These are phyloP conservation scores for Pseudococcus jackbeardsleyi DNA, from an alignment of 2,888 invertebrate species.

Conservation along the genomic window DNA sequence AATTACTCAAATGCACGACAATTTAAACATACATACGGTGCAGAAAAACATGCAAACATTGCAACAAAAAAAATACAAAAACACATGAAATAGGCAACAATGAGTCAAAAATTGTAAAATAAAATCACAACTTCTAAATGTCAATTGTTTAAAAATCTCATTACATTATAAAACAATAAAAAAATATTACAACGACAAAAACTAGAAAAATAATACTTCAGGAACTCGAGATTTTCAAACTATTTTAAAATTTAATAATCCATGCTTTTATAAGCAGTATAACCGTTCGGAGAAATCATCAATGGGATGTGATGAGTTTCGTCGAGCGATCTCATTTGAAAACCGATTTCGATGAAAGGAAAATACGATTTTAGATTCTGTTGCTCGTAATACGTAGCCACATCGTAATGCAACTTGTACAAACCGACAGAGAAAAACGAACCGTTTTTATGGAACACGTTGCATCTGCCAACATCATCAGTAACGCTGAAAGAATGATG, in stretches of 20 bases:
- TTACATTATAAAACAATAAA: no score
- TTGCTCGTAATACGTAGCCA: constrained; percentile 31
- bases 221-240: not conserved
- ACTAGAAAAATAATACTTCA: not conserved
- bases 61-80: not conserved
- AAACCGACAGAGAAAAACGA: constrained; percentile 35
- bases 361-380: constrained; percentile 59
- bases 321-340: constrained; percentile 24
- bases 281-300: constrained; percentile 57
- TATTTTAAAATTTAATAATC: not conserved
- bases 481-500: constrained; percentile 38
- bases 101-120: no score
- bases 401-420: constrained; percentile 57
- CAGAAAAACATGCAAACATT: no score
- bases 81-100: no score
- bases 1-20: no score
- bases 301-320: constrained; percentile 54
- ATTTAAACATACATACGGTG: no score
- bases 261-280: constrained; percentile 52
- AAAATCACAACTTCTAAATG: no score
- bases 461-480: constrained; percentile 47
- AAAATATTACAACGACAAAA: no score
- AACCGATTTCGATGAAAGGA: constrained; percentile 50
- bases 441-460: constrained; percentile 30
- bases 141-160: no score